Conservation (phyloP, 2,797 vertebrate species). For the Alosa sapidissima region DNA sequence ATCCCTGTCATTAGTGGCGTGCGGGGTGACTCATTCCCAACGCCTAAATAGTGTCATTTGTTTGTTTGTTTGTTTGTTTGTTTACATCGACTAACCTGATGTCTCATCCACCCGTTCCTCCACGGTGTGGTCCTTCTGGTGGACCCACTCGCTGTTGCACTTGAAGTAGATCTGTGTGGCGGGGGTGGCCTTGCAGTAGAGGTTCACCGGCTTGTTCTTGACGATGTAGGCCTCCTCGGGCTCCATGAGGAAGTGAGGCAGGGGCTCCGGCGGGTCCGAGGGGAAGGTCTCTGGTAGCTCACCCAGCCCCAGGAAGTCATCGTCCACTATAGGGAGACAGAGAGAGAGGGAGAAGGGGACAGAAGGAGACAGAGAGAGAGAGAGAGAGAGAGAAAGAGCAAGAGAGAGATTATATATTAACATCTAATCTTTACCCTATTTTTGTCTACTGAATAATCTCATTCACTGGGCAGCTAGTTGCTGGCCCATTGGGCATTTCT, state of each 20-base stretch:
- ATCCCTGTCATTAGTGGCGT: neutral
- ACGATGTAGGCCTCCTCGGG: constrained; percentile 94
- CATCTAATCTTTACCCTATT: neutral
- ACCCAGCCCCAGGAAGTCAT: constrained; percentile 86
- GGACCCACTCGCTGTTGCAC: constrained; percentile 96
- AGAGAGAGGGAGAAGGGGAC: neutral
- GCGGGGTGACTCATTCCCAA: neutral
- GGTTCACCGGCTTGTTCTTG: constrained; percentile 92
- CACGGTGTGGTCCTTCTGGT: constrained; percentile 92
- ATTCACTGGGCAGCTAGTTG: neutral
- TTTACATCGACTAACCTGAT: constrained; percentile 77
- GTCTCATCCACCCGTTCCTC: constrained; percentile 91
- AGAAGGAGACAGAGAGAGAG: neutral
- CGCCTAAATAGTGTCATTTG: neutral
- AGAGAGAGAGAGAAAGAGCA: neutral
- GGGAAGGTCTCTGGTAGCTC: constrained; percentile 93
- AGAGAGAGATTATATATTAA: neutral
- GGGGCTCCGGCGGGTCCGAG: constrained; percentile 89
- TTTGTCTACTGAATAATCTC: neutral
- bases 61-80: neutral
- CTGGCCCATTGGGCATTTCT: neutral
- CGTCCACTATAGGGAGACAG: constrained; percentile 67
- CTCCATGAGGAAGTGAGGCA: constrained; percentile 92
- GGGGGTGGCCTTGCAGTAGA: constrained; percentile 92
- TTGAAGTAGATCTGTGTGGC: constrained; percentile 96